Base-by-base conservation (phyloP, 2,888 invertebrate species). In the Yponomeuta evonymella region DNA sequence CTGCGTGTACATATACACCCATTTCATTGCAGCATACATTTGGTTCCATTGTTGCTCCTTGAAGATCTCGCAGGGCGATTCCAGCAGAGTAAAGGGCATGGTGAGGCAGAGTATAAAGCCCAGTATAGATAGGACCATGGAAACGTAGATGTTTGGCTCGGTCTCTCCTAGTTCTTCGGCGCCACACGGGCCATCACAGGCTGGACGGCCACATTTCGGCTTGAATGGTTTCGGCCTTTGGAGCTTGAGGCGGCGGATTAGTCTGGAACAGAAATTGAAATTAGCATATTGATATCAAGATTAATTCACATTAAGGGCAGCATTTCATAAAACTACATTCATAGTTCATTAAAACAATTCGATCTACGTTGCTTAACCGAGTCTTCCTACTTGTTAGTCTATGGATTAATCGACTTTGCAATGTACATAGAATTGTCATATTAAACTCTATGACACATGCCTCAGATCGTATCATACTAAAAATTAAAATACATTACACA, bases 61-160 rank as follows among this genome's bases (percentile, higher is more conserved):
- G 0, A 86, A 75, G 0, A 76, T 72, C 30, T 82, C 79, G 51
- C 81, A 82, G 0, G 87, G 86, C 2, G 74, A 72, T 23, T 83
- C 77, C 43, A 87, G 63, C 0, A 75, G 71, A 0, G 73, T 79
- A 12, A 78, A 84, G 0, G 87, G 87, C 70, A 87, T 79, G 0
- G 85, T 79, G 0, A 86, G 23, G 70, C 81, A 81, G 0, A 84
- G 70, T 8, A 87, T 64, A 0, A 79, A 72, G 8, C 76, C 74
- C 9, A 86, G 77, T 8, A 84, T 0, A 0, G 87, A 83, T 64
- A 85, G 76, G 33, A 87, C 67, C 1, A 75, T 71, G 0, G 87
- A 86, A 2, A 87, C 72, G 63, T 76, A 80, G 0, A 84, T 73
- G 12, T 81, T 81, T 8, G 70, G 70, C 15, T 70, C 70, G 30